Percentiles rank a stretch among this genome's conserved stretches.
Conservation (phyloP, 1,140 invertebrate genomes). For the Drosophila varians region DNA sequence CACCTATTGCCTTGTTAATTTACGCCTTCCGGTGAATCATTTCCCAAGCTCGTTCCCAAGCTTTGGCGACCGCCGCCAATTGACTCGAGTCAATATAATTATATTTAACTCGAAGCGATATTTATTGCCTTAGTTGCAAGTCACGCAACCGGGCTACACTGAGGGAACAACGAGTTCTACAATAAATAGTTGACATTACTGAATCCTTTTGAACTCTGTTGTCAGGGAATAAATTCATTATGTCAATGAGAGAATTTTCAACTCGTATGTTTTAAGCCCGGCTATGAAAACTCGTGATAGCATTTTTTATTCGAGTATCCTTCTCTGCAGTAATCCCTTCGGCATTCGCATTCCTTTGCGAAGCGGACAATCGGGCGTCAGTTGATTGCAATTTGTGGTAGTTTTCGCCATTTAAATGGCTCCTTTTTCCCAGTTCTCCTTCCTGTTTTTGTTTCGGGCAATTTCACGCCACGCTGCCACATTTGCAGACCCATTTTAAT, state of each 20-base stretch:
- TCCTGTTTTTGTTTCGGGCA: constrained; percentile 31
- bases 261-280: neutral
- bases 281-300: neutral
- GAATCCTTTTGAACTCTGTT: neutral
- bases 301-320: neutral
- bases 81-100: constrained; percentile 51
- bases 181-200: constrained; percentile 1
- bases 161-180: too few species aligned
- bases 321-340: constrained; percentile 18
- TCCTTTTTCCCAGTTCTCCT: neutral
- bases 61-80: constrained; percentile 34
- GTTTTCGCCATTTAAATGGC: constrained; percentile 22
- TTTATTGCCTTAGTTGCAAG: constrained; percentile 21
- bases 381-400: constrained; percentile 44
- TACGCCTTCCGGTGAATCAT: constrained; percentile 54
- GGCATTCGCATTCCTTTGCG: constrained; percentile 31
- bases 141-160: constrained; percentile 25
- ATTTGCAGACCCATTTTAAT: constrained; percentile 55
- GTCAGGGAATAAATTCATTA: neutral
- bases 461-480: constrained; percentile 43
- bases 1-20: constrained; percentile 43
- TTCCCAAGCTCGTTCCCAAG: constrained; percentile 9
- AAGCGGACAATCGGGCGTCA: constrained; percentile 10
- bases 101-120: constrained; percentile 33
- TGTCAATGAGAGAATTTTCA: neutral